A percentile compares a stretch with the other conserved stretches of the same genome.
phyloP scores from a whole-genome alignment of 2,113 vertebrate species.

The Terrapene triunguis region DNA sequence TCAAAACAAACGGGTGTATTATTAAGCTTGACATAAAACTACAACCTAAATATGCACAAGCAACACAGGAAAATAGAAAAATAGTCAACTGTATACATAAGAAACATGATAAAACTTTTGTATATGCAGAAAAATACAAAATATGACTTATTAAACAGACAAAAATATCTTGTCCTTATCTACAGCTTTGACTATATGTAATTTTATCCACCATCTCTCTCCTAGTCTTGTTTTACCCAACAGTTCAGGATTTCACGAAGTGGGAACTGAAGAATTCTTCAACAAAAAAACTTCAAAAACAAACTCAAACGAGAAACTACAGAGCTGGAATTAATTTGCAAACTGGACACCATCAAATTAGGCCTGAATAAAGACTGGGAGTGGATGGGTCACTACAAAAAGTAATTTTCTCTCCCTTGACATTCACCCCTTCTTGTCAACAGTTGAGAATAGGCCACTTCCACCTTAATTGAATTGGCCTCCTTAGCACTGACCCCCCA shows the following conservation, averaged over 20 bases:
- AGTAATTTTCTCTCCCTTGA: too few relatives aligned
- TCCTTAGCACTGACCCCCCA: too few relatives aligned
- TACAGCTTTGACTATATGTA: not conserved
- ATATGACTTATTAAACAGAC: not conserved
- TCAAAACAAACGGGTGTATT: not conserved
- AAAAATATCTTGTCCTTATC: not conserved
- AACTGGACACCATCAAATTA: too few relatives aligned
- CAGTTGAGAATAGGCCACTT: too few relatives aligned
- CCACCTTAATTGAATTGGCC: too few relatives aligned
- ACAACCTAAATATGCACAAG: not conserved
- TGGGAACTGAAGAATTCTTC: too few relatives aligned
- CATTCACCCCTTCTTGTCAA: too few relatives aligned
- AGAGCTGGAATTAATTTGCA: too few relatives aligned
- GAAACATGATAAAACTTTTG: not conserved
- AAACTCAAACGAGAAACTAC: too few relatives aligned
- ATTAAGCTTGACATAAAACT: not conserved
- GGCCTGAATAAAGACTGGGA: too few relatives aligned
- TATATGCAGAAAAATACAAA: not conserved
- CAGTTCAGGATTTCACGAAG: accelerated
- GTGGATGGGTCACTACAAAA: too few relatives aligned
- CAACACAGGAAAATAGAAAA: not conserved
- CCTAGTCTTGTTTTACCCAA: not conserved
- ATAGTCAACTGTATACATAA: not conserved
- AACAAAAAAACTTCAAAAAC: too few relatives aligned
- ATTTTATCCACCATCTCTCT: accelerated